These are phyloP conservation scores for Odocoileus hemionus DNA, from an alignment of 2,113 vertebrate genomes.

Conservation along the genomic window DNA sequence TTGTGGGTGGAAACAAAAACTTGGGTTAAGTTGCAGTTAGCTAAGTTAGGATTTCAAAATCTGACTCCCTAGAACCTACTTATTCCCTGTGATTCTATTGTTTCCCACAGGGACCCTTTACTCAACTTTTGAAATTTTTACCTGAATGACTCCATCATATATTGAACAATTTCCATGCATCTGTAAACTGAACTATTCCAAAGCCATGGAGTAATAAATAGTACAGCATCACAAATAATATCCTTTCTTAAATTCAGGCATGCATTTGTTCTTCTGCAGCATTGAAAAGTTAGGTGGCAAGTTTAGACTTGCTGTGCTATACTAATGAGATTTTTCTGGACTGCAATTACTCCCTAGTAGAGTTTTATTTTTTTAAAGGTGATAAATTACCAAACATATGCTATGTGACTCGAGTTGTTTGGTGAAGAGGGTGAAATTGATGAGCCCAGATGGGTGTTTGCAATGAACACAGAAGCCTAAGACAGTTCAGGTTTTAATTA, in stretches of 20 bases:
- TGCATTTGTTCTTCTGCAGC: background rate
- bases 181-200: background rate
- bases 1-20: background rate
- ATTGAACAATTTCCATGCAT: background rate
- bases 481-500: slow-evolving; percentile 52
- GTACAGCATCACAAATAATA: background rate
- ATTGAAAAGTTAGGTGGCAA: background rate
- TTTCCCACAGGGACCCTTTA: background rate
- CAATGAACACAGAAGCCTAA: slow-evolving; percentile 44
- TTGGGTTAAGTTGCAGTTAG: background rate
- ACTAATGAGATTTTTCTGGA: slow-evolving; percentile 50
- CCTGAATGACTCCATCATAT: background rate
- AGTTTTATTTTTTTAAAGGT: slow-evolving; percentile 38
- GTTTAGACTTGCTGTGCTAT: slow-evolving; percentile 15
- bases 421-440: slow-evolving; percentile 51
- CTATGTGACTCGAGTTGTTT: slow-evolving; percentile 35
- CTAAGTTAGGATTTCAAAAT: background rate
- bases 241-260: background rate
- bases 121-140: background rate
- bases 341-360: background rate
- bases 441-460: slow-evolving; percentile 52
- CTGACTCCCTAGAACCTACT: background rate
- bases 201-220: background rate
- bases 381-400: slow-evolving; percentile 63
- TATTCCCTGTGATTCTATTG: background rate